Base-by-base conservation (phyloP, 2,888 invertebrate species). In the Plutella xylostella region DNA sequence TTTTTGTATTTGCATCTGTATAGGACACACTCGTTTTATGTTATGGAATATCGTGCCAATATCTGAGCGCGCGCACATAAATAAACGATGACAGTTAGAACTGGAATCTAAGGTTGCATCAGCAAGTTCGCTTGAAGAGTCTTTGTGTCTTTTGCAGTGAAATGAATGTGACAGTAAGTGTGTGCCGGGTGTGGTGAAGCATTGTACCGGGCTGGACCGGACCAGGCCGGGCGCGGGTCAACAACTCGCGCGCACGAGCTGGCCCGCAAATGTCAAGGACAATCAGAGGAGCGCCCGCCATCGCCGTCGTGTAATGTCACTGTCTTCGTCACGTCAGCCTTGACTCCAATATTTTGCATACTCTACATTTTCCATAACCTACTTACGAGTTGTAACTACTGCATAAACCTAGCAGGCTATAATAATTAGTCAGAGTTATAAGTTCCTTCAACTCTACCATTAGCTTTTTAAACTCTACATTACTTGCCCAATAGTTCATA, bases 1-100 rank as follows among this genome's bases (percentile, higher is more conserved):
- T 68, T 65, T 68, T 63, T 58, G 52, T 68, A 79, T 82, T 80
- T 77, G 75, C 78, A 79, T 79, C 65, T 76, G 63, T 72, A 74
- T 78, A 68, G 70, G 61, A 62, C 53, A 63, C 68, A 73, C 22
- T 39, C 39, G 20, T 31, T 42, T 42, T 42, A 42, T 42, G 31
- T 42, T 6, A 15, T 42, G 21, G 34, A 42, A 42, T 42, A 33
- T 19, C 21, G 19, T 31, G 43, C 41, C 43, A 44, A 42, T 46
- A 37, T 44, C 47, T 45, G 48, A 43, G 45, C 48, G 45, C 34
- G 42, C 42, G 43, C 15, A 45, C 39, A 44, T 46, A 45, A 48
- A 51, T 48, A 48, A 45, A 42, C 21, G 47, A 47, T 48, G 45
- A 47, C 18, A 11, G 3, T 45, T 50, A 45, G 15, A 39, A 59